Evolutionary conservation across 1,140 invertebrate genomes (phyloP).

Genomic region (Rhyzopertha dominica): DNA sequence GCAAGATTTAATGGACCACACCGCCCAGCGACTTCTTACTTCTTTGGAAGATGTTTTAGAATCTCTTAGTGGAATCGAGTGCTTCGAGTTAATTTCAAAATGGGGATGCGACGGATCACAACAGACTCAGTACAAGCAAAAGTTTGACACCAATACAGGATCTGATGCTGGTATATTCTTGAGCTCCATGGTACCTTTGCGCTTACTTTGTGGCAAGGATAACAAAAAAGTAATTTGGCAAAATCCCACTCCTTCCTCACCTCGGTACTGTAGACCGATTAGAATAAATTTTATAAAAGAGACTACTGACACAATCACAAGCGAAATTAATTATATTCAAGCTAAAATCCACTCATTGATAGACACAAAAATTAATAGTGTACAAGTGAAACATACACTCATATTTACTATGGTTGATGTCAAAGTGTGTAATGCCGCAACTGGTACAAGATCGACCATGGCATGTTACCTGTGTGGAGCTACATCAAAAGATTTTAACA

Average conservation of each 20-base stretch:
- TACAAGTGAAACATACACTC: slow-evolving; percentile 28
- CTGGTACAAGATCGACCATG: slow-evolving; percentile 36
- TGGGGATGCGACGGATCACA: slow-evolving; percentile 39
- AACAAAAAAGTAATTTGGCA: slow-evolving; percentile 33
- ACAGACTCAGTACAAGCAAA: slow-evolving; percentile 36
- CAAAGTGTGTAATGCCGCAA: slow-evolving; percentile 44
- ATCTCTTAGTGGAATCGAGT: slow-evolving; percentile 22
- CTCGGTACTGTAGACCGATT: slow-evolving; percentile 37
- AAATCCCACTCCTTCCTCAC: slow-evolving; percentile 35
- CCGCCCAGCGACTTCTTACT: slow-evolving; percentile 27
- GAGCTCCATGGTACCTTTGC: slow-evolving; percentile 37
- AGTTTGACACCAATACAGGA: slow-evolving; percentile 20
- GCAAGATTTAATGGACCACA: slow-evolving; percentile 36
- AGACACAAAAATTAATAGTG: slow-evolving; percentile 4
- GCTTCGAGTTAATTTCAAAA: slow-evolving; percentile 30
- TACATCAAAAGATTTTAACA: slow-evolving; percentile 39
- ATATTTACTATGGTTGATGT: slow-evolving; percentile 43
- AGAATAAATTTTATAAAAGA: slow-evolving; percentile 35
- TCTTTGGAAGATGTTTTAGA: slow-evolving; percentile 32
- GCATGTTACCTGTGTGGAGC: slow-evolving; percentile 41
- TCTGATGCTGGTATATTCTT: slow-evolving; percentile 36
- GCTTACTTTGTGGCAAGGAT: slow-evolving; percentile 27
- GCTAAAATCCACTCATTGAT: slow-evolving; percentile 9
- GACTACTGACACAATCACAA: slow-evolving; percentile 27
- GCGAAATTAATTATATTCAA: slow-evolving; percentile 28